Percentiles rank a stretch among this genome's conserved stretches.
phyloP scores from a whole-genome alignment of 2,797 vertebrate species.

The Syngnathus acus region DNA sequence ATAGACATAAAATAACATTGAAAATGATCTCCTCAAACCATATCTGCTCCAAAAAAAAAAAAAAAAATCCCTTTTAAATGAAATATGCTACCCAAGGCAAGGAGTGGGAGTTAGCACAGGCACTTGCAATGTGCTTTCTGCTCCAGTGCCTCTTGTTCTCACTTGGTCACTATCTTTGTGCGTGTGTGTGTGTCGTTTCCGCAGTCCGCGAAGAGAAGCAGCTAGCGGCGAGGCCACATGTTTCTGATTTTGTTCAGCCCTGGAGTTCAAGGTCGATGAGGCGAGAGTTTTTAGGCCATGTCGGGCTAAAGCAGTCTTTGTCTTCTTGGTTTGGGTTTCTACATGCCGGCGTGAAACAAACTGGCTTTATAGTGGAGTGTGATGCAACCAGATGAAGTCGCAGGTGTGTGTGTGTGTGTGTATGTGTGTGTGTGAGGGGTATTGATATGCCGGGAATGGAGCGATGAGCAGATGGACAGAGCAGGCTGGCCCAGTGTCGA shows the following conservation, averaged over 20 bases:
- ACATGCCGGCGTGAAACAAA: constrained; percentile 46
- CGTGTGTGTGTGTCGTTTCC: constrained; percentile 26
- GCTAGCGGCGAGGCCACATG: constrained; percentile 38
- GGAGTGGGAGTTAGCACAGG: constrained; percentile 51
- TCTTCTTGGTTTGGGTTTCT: constrained; percentile 16
- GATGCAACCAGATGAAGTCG: constrained; percentile 49
- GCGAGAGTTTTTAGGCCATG: constrained; percentile 23
- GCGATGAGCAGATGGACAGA: constrained; percentile 71
- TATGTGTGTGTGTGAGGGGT: constrained; percentile 27
- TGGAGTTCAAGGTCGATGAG: constrained; percentile 58
- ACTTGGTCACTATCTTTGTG: constrained; percentile 33
- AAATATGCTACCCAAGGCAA: constrained; percentile 43
- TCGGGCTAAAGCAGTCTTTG: constrained; percentile 22
- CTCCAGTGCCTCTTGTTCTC: constrained; percentile 62
- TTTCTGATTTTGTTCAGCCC: constrained; percentile 35
- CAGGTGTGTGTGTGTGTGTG: constrained; percentile 20
- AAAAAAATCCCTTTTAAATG: constrained; percentile 25
- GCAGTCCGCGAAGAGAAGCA: constrained; percentile 27
- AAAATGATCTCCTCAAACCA: constrained; percentile 16
- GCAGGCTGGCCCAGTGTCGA: constrained; percentile 61
- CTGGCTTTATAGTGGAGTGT: constrained; percentile 49
- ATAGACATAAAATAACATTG: neutral
- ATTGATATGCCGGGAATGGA: constrained; percentile 66
- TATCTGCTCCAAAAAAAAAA: constrained; percentile 10
- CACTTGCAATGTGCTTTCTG: constrained; percentile 66